These are phyloP conservation scores for Monopterus albus DNA, from an alignment of 2,113 vertebrate genomes.

Conservation along the genomic window DNA sequence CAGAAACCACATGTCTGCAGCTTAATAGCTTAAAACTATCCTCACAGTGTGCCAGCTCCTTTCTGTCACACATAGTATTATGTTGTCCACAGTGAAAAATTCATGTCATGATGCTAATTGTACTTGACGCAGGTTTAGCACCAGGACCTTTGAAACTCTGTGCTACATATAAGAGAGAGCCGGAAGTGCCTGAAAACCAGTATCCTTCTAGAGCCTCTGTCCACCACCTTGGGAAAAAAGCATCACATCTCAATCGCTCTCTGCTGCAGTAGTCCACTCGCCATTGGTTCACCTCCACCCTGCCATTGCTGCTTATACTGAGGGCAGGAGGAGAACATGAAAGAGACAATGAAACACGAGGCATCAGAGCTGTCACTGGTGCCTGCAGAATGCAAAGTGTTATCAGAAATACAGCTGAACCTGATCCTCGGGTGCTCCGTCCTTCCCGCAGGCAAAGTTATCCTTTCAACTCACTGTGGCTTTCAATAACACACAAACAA, in stretches of 20 bases:
- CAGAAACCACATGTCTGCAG: too few species aligned
- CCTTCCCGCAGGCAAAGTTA: conserved; percentile 85
- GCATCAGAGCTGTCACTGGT: conserved; percentile 69
- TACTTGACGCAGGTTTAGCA: conserved; percentile 9
- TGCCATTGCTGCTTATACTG: conserved; percentile 15
- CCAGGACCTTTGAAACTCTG: conserved; percentile 5
- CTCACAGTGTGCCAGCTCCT: background rate
- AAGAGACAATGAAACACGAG: conserved; percentile 70
- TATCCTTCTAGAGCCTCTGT: conserved; percentile 23
- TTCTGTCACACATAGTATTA: too few species aligned
- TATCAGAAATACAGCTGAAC: conserved; percentile 72
- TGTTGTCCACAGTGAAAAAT: conserved; percentile 10
- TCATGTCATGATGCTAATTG: conserved; percentile 22
- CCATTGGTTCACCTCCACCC: conserved; percentile 52
- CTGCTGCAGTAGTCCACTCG: conserved; percentile 13
- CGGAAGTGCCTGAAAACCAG: conserved; percentile 36
- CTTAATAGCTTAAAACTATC: background rate
- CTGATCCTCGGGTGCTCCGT: conserved; percentile 64
- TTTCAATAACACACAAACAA: conserved; percentile 73
- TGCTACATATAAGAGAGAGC: conserved; percentile 12
- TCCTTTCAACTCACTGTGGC: conserved; percentile 72
- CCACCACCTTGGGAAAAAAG: conserved; percentile 39
- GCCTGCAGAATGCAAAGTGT: conserved; percentile 78
- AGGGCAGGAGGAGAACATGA: conserved; percentile 64
- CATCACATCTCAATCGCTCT: conserved; percentile 44